phyloP scores from a whole-genome alignment of 2,888 invertebrate genomes.

The Tiliacea aurago region DNA sequence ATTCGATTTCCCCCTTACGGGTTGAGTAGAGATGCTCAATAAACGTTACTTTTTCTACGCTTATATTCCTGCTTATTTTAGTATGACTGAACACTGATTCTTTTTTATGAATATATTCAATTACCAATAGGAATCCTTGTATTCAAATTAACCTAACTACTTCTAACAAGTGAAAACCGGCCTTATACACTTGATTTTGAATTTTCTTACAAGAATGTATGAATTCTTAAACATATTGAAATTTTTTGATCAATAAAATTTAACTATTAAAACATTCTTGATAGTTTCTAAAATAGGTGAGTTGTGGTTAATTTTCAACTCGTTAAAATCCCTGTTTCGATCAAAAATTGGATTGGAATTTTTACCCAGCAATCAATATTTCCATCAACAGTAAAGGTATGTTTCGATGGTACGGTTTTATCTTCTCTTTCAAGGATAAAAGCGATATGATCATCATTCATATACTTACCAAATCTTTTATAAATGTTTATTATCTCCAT shows the following conservation, averaged over 20 bases:
- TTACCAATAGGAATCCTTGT: constrained; percentile 15
- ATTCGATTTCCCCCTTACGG: constrained; percentile 23
- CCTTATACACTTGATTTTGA: background rate
- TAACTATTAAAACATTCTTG: background rate
- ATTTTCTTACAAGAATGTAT: constrained; percentile 1
- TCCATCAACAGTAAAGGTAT: background rate
- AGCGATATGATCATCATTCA: background rate
- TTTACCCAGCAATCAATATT: background rate
- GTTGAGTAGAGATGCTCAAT: constrained; percentile 56
- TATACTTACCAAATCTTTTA: background rate
- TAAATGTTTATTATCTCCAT: background rate
- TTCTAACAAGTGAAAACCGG: background rate
- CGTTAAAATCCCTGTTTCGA: background rate
- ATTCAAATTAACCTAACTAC: background rate
- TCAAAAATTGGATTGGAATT: background rate
- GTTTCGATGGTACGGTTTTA: background rate
- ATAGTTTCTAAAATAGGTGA: background rate
- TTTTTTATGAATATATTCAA: background rate
- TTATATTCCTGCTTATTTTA: constrained; percentile 17
- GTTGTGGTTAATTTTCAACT: background rate
- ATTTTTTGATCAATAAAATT: constrained; percentile 7
- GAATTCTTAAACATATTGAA: background rate
- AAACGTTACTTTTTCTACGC: constrained; percentile 26
- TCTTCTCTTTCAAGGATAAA: background rate
- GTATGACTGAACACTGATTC: constrained; percentile 22